These are phyloP conservation scores for Chionoecetes opilio DNA, from an alignment of 1,140 invertebrate species.

Conservation along the genomic window DNA sequence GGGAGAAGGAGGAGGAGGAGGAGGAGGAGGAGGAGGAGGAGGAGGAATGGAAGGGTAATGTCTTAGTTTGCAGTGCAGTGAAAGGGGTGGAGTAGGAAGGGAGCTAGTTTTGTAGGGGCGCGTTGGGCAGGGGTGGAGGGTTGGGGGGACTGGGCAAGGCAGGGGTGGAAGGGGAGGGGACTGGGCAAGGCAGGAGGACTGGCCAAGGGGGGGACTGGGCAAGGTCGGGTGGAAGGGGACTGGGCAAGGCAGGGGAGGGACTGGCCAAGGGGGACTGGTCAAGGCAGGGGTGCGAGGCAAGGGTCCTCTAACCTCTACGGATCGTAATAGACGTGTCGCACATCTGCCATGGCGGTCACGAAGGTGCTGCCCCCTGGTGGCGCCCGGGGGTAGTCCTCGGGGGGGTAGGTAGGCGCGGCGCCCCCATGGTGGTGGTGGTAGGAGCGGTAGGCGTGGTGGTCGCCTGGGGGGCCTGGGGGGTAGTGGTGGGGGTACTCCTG, in stretches of 20 bases:
- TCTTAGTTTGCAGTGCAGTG: neutral
- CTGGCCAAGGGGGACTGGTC: neutral
- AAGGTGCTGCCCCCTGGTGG: constrained; percentile 62
- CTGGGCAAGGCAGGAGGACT: no score
- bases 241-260: neutral
- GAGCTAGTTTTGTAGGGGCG: neutral
- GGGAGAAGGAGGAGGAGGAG: neutral
- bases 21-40: neutral
- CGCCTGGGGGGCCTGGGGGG: no score
- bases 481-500: constrained; percentile 63
- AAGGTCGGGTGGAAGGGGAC: neutral
- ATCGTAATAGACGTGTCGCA: constrained; percentile 67
- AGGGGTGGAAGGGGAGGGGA: neutral
- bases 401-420: neutral
- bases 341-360: constrained; percentile 63
- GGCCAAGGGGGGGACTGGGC: neutral
- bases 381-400: constrained; percentile 60
- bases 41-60: no score
- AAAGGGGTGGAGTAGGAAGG: neutral
- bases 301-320: constrained; percentile 23
- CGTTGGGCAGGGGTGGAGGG: neutral
- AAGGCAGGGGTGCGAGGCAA: neutral
- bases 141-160: neutral
- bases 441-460: no score
- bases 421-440: no score